Percentiles rank a stretch among this genome's conserved stretches.
These are phyloP conservation scores for Anoplophora glabripennis DNA, from an alignment of 1,140 invertebrate species.

Conservation along the genomic window DNA sequence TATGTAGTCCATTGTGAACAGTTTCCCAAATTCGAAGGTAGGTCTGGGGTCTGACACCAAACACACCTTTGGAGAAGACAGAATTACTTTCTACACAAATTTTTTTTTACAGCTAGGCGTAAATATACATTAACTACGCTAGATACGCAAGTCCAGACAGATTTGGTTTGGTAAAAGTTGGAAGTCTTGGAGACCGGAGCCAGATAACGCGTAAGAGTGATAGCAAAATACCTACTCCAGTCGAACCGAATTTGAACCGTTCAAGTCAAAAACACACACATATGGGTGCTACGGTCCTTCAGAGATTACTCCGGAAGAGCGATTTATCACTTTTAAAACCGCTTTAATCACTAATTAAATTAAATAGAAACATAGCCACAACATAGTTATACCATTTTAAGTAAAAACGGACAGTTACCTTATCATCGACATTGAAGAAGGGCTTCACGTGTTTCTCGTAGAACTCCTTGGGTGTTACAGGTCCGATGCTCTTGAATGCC, in stretches of 20 bases:
- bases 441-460: constrained; percentile 78
- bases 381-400: not conserved
- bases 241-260: not conserved
- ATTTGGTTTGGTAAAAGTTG: too few relatives aligned
- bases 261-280: not conserved
- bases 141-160: too few relatives aligned
- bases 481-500: constrained; percentile 69
- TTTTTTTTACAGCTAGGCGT: too few relatives aligned
- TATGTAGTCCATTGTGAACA: constrained; percentile 85
- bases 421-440: constrained; percentile 78
- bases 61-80: constrained; percentile 60
- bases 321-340: too few relatives aligned
- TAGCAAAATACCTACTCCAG: not conserved
- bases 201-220: too few relatives aligned
- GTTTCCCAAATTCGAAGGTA: constrained; percentile 68
- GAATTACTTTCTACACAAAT: constrained; percentile 2
- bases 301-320: too few relatives aligned
- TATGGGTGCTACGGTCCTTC: not conserved
- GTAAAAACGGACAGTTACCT: constrained; percentile 54
- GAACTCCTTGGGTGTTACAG: constrained; percentile 75
- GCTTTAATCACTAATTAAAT: not conserved
- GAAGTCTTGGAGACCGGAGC: too few relatives aligned
- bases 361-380: not conserved
- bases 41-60: constrained; percentile 81
- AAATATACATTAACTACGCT: too few relatives aligned